Base-by-base conservation (phyloP, 2,797 vertebrate genomes). In the Pygocentrus nattereri region DNA sequence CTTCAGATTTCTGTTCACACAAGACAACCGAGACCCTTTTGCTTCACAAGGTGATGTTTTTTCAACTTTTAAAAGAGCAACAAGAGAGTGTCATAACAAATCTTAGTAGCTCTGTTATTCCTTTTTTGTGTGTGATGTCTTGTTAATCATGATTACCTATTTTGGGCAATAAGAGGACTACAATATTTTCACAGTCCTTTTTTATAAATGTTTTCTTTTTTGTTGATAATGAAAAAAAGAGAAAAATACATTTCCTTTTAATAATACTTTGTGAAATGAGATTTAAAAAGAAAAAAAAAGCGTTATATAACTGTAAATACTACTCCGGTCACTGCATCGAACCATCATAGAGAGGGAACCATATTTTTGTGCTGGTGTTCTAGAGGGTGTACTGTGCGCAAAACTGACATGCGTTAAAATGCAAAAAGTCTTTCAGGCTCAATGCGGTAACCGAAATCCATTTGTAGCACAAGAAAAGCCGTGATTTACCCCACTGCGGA, bases 91-190 rank as follows among this genome's bases (percentile, higher is more conserved):
- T 89, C 88, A 89, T 93, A 90, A 89, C 92, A 92, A 84, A 92
- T 92, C 90, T 85, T 89, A 88, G 93, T 93, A 89, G 88, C 87
- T 88, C 82, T 81, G 93, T 95, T 93, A 31, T 93, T 93, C 91
- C 91, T 93, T 87, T 79, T 25, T 68, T 64, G 58, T 91, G 92
- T 88, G 94, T 94, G 93, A 91, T 25, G 88, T 95, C 93, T 93
- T 91, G 93, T 96, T 96, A 93, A 94, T 92, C 93, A 89, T 93
- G 38, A 94, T 95, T 94, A 91, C 95, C 95, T 96, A 94, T 96
- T 97, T 97, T 96, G 88, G 96, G 96, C 96, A 97, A 97, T 97
- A 97, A 97, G 93, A 95, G 96, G 96, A 95, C 92, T 88, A 90
- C 93, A 92, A 90, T 92, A 92, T 95, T 95, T 95, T 91, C 88